Evolutionary conservation across 2,888 invertebrate genomes (phyloP), one percentile per base, ranked within the genome.

Genomic region (Sericinus montela): DNA sequence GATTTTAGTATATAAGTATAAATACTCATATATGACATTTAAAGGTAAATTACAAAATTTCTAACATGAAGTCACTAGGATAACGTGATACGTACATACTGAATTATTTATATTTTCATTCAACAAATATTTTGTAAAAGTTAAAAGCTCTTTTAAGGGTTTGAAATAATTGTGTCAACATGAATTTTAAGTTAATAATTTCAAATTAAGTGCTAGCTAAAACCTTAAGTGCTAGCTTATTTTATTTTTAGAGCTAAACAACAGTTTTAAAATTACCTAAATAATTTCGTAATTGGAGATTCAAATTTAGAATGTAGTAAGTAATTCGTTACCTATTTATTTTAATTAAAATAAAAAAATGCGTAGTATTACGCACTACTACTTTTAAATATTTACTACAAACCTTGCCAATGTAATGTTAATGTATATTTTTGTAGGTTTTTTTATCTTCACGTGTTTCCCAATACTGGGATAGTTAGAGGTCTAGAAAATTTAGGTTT

Each of bases 391-490:
- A 19, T 49, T 40, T 38, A 42, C 36, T 25, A 32, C 28, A 37
- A 46, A 34, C 32, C 45, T 51, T 51, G 51, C 46, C 46, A 51
- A 42, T 49, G 44, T 13, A 28, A 41, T 36, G 41, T 49, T 43
- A 28, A 35, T 25, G 38, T 52, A 25, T 48, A 47, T 40, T 29
- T 43, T 32, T 55, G 51, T 59, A 60, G 58, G 50, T 29, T 42
- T 55, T 43, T 67, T n/a, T n/a, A n/a, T n/a, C n/a, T n/a, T n/a
- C n/a, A n/a, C n/a, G n/a, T n/a, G n/a, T n/a, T n/a, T n/a, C n/a
- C n/a, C n/a, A n/a, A n/a, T n/a, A n/a, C n/a, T n/a, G n/a, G n/a
- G n/a, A n/a, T n/a, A n/a, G n/a, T n/a, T n/a, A n/a, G n/a, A n/a
- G n/a, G n/a, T n/a, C n/a, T n/a, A n/a, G n/a, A n/a, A n/a, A n/a